Base-by-base conservation (phyloP, 2,888 invertebrate species). In the Trissolcus brochymenae region DNA sequence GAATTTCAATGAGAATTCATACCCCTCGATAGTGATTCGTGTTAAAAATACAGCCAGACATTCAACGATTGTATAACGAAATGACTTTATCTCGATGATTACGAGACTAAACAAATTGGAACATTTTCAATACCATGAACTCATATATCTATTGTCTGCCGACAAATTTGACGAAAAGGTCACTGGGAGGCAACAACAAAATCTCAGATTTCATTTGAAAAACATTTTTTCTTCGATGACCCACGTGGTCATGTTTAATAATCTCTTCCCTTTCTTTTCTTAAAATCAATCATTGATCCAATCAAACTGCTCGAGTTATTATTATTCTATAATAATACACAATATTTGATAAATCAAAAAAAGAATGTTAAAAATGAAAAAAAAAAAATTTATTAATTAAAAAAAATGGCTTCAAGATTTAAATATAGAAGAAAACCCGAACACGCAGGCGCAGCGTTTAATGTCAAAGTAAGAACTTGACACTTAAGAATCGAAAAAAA, bases 71-170 rank as follows among this genome's bases (percentile, higher is more conserved):
- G 46, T 74, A 61, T 57, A 67, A 61, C 43, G 62, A 67, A 62
- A 60, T 50, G n/a, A 21, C 66, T 55, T 56, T 55, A 62, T 73
- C 49, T 73, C 29, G 7, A 49, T 46, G 60, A 55, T 55, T 49
- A 73, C 46, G 55, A 6, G 62, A 60, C 13, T 54, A n/a, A 17
- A 49, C 56, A 64, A 75, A 62, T 75, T 75, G 74, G 68, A 75
- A 75, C 74, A 68, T 54, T 64, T 75, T 68, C 68, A 75, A 75
- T 68, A 75, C 29, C 46, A 64, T 40, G n/a, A 53, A 67, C 13
- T 41, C n/a, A 50, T 73, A 67, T 67, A 74, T 62, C 55, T 74
- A 67, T 67, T 67, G 66, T 66, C 54, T 46, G 46, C 14, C 6
- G 17, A 41, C 43, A 56, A 61, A 56, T 53, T 62, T 56, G 13